phyloP scores from a whole-genome alignment of 2,113 vertebrate species.

The Cricetomys ansorgei region DNA sequence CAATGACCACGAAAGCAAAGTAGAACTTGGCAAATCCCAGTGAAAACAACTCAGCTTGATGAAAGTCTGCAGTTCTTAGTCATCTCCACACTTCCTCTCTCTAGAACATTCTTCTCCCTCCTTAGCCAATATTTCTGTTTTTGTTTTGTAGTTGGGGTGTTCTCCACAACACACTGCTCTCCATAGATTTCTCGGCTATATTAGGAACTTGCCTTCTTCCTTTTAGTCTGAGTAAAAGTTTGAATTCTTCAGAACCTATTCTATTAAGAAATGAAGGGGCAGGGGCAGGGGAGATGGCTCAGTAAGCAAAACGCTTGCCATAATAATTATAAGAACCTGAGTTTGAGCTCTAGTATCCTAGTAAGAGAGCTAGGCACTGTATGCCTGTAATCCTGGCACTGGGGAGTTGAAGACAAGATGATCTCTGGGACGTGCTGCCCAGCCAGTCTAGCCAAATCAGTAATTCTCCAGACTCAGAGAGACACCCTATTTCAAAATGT shows the following conservation, averaged over 20 bases:
- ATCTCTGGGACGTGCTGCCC: neutral
- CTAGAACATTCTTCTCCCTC: constrained; percentile 57
- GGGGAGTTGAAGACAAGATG: no score
- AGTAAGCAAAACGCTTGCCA: neutral
- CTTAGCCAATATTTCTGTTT: constrained; percentile 27
- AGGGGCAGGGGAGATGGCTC: no score
- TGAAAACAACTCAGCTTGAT: neutral
- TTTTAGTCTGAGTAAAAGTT: constrained; percentile 28
- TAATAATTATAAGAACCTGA: neutral
- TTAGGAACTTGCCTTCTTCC: constrained; percentile 17
- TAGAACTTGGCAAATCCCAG: neutral
- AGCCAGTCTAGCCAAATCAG: neutral
- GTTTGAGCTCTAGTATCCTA: neutral
- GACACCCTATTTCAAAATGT: neutral
- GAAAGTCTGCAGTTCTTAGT: constrained; percentile 1
- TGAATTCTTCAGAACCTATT: constrained; percentile 38
- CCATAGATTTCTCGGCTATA: constrained; percentile 47
- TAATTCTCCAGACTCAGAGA: neutral
- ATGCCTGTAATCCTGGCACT: neutral
- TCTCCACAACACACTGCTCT: constrained; percentile 26
- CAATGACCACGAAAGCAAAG: neutral
- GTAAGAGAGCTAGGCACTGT: neutral
- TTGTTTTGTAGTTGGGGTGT: constrained; percentile 53
- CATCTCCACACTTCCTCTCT: constrained; percentile 42
- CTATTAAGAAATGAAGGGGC: constrained; percentile 16